Conservation (phyloP, 2,797 vertebrate species). For the Alcedo atthis region DNA sequence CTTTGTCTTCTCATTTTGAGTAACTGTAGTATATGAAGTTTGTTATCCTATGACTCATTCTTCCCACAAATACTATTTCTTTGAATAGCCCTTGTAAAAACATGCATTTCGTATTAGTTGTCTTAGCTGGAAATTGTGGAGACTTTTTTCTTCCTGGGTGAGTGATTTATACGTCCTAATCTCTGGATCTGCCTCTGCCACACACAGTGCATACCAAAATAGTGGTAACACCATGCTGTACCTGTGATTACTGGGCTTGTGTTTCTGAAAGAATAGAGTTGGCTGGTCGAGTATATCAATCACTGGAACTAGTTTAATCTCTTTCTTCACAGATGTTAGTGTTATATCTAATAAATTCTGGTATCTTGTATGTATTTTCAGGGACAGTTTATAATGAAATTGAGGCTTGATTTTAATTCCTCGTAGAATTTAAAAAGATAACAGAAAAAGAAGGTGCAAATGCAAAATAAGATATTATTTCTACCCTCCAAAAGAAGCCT, state of each 20-base stretch:
- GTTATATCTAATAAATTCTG: background rate
- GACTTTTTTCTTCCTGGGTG: conserved; percentile 22
- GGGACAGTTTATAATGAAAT: background rate
- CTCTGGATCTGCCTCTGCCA: conserved; percentile 7
- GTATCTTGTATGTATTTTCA: background rate
- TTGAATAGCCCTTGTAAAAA: conserved; percentile 61
- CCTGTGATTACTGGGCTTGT: fast-evolving
- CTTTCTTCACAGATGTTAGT: background rate
- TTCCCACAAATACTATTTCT: conserved; percentile 57
- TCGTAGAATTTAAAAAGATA: background rate
- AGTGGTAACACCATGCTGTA: background rate
- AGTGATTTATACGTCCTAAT: background rate
- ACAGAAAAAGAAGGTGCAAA: background rate
- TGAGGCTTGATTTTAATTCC: background rate
- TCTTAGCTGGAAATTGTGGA: conserved; percentile 29
- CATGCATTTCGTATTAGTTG: conserved; percentile 32
- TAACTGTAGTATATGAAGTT: conserved; percentile 26
- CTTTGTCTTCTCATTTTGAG: conserved; percentile 66
- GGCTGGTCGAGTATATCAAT: background rate
- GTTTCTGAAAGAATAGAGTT: background rate
- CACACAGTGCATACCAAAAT: background rate
- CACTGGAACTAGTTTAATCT: background rate
- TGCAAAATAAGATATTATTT: background rate
- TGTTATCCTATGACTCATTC: conserved; percentile 63
- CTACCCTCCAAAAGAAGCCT: background rate